Conservation (phyloP, 2,113 vertebrate species). For the Pteronura brasiliensis region DNA sequence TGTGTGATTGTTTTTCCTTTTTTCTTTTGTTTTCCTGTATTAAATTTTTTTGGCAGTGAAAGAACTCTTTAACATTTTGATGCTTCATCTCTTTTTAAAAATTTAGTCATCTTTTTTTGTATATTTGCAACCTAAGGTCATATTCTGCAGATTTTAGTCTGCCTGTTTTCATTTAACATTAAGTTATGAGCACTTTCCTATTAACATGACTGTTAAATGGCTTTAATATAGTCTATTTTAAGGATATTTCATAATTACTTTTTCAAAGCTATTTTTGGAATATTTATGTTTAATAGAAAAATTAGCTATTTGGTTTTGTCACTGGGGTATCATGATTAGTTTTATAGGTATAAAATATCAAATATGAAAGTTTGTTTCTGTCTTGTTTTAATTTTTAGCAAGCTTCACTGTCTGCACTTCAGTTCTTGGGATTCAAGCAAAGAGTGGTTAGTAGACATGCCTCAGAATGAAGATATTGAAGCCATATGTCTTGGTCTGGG, state of each 20-base stretch:
- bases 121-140: neutral
- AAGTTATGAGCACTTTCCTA: neutral
- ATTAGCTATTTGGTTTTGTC: neutral
- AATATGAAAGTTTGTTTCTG: neutral
- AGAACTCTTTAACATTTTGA: slow-evolving; percentile 28
- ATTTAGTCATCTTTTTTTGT: neutral
- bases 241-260: neutral
- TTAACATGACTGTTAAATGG: neutral
- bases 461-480: slow-evolving; percentile 87
- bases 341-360: neutral
- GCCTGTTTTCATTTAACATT: neutral
- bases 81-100: neutral
- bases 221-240: neutral
- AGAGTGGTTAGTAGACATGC: slow-evolving; percentile 97
- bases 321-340: neutral
- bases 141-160: neutral
- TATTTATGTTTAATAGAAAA: neutral
- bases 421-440: slow-evolving; percentile 96
- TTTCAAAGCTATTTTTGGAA: neutral
- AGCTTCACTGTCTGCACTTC: slow-evolving; percentile 97
- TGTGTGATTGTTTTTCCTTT: neutral
- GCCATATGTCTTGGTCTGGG: slow-evolving; percentile 93
- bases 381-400: slow-evolving; percentile 83
- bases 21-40: neutral
- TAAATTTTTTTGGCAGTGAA: neutral